phyloP scores from a whole-genome alignment of 2,888 invertebrate species.

The Nephrotoma appendiculata region DNA sequence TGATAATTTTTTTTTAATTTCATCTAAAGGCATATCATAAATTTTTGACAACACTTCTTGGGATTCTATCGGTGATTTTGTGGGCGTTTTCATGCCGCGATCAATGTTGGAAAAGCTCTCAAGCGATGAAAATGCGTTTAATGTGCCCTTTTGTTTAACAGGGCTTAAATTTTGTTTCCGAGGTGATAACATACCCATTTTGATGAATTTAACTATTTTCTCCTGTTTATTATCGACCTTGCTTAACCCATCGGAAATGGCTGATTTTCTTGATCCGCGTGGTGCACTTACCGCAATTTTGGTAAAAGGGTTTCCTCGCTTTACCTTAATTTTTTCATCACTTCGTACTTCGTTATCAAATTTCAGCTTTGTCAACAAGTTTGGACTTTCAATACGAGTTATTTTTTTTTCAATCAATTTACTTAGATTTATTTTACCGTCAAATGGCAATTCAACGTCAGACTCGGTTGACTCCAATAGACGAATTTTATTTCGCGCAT shows the following conservation, averaged over 20 bases:
- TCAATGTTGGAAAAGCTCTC: slow-evolving; percentile 23
- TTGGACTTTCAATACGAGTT: neutral
- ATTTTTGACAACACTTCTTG: slow-evolving; percentile 11
- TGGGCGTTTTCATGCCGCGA: slow-evolving; percentile 25
- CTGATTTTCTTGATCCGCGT: slow-evolving; percentile 5
- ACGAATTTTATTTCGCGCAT: slow-evolving; percentile 39
- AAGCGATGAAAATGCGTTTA: slow-evolving; percentile 17
- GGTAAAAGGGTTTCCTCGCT: slow-evolving; percentile 22
- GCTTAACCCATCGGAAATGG: neutral
- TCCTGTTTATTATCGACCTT: slow-evolving; percentile 14
- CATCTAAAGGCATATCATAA: slow-evolving; percentile 43
- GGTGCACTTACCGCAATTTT: slow-evolving; percentile 19
- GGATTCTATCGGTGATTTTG: slow-evolving; percentile 1
- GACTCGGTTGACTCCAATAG: slow-evolving; percentile 20
- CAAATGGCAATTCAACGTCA: slow-evolving; percentile 6
- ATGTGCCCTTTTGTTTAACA: neutral
- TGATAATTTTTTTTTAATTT: slow-evolving; percentile 51
- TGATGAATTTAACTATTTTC: slow-evolving; percentile 28
- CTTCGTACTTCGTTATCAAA: neutral
- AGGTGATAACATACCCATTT: slow-evolving; percentile 28
- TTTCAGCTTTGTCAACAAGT: neutral
- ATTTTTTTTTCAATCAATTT: neutral
- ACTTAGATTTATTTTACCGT: neutral
- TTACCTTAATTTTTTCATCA: slow-evolving; percentile 10
- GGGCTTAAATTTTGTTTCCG: slow-evolving; percentile 20